Percentiles rank a stretch among this genome's conserved stretches.
phyloP scores from a whole-genome alignment of 37 sponge, comb jelly and placozoan genomes.

The Petrosia ficiformis region DNA sequence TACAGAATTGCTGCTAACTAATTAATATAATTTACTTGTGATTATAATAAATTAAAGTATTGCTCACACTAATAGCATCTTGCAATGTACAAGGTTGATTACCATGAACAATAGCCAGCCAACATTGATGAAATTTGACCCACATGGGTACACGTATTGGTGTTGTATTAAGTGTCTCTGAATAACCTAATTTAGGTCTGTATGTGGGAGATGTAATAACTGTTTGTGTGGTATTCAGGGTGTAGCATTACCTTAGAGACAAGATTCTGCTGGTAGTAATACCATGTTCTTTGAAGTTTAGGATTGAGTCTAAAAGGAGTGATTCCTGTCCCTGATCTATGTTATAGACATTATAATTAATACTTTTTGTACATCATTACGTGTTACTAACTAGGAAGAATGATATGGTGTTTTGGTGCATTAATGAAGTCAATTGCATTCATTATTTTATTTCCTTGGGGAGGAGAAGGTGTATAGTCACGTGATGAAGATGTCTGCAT shows the following conservation, averaged over 20 bases:
- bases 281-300: constrained; percentile 53
- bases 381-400: neutral
- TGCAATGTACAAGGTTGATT: constrained; percentile 45
- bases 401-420: neutral
- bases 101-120: constrained; percentile 75
- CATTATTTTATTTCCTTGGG: neutral
- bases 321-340: constrained; percentile 53
- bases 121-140: constrained; percentile 52
- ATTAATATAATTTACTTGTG: neutral
- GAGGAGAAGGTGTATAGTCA: neutral
- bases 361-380: neutral
- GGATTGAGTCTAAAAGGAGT: constrained; percentile 40
- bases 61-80: constrained; percentile 51
- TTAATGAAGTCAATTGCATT: neutral
- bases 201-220: neutral
- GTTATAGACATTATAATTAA: neutral
- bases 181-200: neutral
- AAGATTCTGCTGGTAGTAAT: constrained; percentile 70
- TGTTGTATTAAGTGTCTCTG: constrained; percentile 4
- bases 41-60: no score
- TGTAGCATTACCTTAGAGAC: constrained; percentile 23
- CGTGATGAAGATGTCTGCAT: no score
- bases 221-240: neutral
- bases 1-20: constrained; percentile 74
- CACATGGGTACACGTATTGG: constrained; percentile 18